These are phyloP conservation scores for Pteronura brasiliensis DNA, from an alignment of 2,113 vertebrate genomes.

Conservation along the genomic window DNA sequence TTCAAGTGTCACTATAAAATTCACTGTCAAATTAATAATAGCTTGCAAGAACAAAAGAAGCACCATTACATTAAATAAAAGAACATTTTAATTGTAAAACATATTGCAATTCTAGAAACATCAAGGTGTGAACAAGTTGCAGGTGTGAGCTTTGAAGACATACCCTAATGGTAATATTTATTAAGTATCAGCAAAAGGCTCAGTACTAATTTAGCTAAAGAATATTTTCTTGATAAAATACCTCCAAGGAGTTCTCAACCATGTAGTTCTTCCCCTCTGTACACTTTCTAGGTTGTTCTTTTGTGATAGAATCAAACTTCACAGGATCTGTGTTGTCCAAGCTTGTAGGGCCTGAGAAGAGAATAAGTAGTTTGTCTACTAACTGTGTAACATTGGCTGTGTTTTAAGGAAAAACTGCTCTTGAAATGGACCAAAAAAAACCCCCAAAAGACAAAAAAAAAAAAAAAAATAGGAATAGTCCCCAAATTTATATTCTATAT, in stretches of 20 bases:
- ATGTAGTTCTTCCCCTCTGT: not conserved
- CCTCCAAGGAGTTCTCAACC: not conserved
- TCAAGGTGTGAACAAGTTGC: not conserved
- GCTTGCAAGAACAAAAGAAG: not conserved
- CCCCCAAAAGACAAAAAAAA: not conserved
- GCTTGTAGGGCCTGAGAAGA: not conserved
- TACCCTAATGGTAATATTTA: not conserved
- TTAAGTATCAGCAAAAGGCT: not conserved
- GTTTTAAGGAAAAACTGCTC: not conserved
- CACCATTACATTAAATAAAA: not conserved
- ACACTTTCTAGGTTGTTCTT: not conserved
- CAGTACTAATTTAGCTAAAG: not conserved
- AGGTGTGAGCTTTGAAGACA: not conserved
- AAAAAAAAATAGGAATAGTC: not conserved
- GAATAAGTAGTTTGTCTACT: not conserved
- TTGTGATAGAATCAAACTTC: not conserved
- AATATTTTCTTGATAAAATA: not conserved
- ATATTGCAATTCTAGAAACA: not conserved
- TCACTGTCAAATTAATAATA: not conserved
- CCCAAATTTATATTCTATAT: constrained; percentile 44
- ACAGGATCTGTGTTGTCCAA: not conserved
- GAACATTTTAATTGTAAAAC: not conserved
- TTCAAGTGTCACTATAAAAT: not conserved
- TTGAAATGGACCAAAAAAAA: not conserved
- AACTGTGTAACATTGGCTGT: not conserved